Evolutionary conservation across 64 coral and sea anemone genomes (phyloP), one percentile per base, ranked within the genome.

Genomic region (Pocillopora damicornis): DNA sequence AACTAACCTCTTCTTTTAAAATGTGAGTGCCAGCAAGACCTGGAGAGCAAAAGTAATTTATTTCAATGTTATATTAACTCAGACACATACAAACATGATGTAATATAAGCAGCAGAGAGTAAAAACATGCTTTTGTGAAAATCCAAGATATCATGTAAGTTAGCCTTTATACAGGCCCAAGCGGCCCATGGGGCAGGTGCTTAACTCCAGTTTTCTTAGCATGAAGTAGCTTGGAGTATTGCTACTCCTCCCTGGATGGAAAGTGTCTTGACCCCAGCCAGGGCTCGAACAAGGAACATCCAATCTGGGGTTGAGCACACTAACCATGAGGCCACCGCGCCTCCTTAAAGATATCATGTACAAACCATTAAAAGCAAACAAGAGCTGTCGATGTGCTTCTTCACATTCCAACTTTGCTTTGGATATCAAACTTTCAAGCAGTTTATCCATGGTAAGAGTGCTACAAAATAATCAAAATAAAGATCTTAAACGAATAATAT

Each of bases 291-390:
- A 0, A 30, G 30, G 30, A 30, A 30, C 30, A 30, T 30, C 30
- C 30, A 30, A 30, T 30, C 30, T 0, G 30, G 30, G 30, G 30
- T 30, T 30, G 30, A 30, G 30, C 30, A 30, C 30, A 30, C 30
- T 30, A 30, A 30, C 30, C 30, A 30, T 30, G 30, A 30, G 30
- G 30, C 30, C 30, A 30, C 30, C 30, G 30, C 30, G 30, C 30
- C 30, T 30, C 30, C 30, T 0, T 30, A 30, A 51, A 51, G 42
- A 51, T 51, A 1, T 51, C 59, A 22, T 30, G 11, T 20, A 80
- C 76, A 60, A 75, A 98, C 96, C 96, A 79, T 98, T 98, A 7
- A 98, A 88, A 58, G 96, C 90, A 88, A 94, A 98, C 61, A 98
- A 86, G 37, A 98, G 93, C 75, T 92, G 93, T 75, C 96, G 74